Percentiles rank a stretch among this genome's conserved stretches.
Evolutionary conservation across 2,113 vertebrate species (phyloP).

Genomic region (Peromyscus polionotus): DNA sequence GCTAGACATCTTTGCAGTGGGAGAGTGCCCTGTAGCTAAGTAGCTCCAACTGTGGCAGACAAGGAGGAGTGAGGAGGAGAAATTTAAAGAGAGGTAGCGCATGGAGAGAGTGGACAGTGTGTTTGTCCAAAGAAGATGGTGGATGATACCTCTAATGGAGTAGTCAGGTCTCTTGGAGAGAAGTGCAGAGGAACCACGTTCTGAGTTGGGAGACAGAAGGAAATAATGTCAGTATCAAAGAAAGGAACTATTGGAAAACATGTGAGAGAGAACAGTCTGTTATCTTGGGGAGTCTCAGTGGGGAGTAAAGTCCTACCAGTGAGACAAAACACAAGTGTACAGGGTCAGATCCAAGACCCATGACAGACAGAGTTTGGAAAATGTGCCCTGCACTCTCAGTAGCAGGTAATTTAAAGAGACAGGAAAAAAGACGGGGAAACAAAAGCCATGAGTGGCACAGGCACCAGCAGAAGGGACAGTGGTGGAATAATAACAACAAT

Average conservation of each 20-base stretch:
- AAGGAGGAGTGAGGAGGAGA: not conserved
- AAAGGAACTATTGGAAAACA: not conserved
- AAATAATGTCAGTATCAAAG: not conserved
- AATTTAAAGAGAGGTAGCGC: not conserved
- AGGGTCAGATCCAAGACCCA: not conserved
- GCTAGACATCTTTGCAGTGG: not conserved
- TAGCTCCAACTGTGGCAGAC: too few relatives aligned
- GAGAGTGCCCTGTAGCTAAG: not conserved
- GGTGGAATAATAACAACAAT: not conserved
- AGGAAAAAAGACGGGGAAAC: not conserved
- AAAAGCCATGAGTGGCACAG: not conserved
- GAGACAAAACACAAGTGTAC: not conserved
- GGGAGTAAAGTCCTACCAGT: not conserved
- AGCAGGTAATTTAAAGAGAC: not conserved
- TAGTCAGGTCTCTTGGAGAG: not conserved
- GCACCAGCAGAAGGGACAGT: not conserved
- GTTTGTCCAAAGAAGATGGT: not conserved
- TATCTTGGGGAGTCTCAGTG: not conserved
- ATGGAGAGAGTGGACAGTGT: not conserved
- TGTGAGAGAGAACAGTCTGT: not conserved
- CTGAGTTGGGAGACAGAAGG: not conserved
- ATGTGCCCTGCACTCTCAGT: not conserved
- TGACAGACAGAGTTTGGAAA: not conserved
- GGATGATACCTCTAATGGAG: not conserved
- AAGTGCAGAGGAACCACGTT: not conserved